Conservation (phyloP, 2,888 invertebrate species). For the Agrotis segetum region DNA sequence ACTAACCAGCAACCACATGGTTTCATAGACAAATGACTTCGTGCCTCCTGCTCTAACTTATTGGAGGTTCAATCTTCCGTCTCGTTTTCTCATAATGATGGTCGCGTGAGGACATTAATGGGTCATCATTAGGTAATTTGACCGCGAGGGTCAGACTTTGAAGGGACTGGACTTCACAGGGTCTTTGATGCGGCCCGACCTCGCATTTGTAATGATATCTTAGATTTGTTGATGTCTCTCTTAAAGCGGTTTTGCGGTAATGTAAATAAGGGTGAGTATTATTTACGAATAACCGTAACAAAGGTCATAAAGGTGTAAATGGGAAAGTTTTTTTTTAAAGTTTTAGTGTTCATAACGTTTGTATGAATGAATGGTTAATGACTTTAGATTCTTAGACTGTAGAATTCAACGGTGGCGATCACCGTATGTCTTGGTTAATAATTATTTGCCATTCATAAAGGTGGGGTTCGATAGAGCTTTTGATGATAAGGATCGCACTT, state of each 20-base stretch:
- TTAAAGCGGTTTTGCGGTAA: constrained; percentile 50
- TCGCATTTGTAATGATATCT: constrained; percentile 57
- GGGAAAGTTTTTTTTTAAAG: no score
- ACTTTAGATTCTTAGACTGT: no score
- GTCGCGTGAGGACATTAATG: constrained; percentile 67
- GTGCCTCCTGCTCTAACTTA: constrained; percentile 40
- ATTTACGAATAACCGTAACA: constrained; percentile 5
- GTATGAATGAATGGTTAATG: no score
- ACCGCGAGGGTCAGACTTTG: constrained; percentile 65
- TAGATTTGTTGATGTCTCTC: constrained; percentile 48
- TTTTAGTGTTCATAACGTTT: no score
- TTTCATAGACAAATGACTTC: constrained; percentile 52
- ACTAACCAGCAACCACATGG: constrained; percentile 34
- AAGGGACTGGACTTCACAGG: constrained; percentile 38
- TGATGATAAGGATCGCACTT: no score
- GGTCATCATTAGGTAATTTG: constrained; percentile 75
- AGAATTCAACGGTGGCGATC: no score
- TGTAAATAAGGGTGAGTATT: constrained; percentile 46
- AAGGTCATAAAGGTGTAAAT: background rate
- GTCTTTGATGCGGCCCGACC: constrained; percentile 58
- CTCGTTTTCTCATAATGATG: constrained; percentile 62
- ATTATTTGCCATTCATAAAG: no score
- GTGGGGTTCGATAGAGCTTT: no score
- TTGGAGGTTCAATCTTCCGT: constrained; percentile 29
- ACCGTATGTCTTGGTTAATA: no score